phyloP scores from a whole-genome alignment of 2,113 vertebrate species.

The Emydocephalus ijimae region DNA sequence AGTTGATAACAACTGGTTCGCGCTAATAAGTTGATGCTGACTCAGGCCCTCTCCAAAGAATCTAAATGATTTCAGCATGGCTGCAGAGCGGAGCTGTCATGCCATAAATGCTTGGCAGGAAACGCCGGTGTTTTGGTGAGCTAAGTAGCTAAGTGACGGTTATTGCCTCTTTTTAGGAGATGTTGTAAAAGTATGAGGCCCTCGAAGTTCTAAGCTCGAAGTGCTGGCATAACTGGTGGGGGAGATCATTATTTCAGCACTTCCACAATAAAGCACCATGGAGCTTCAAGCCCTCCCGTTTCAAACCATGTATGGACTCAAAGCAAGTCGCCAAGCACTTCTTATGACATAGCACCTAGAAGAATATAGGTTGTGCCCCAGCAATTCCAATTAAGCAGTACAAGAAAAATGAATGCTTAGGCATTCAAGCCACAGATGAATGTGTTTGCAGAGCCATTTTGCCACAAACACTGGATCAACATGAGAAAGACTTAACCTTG shows the following conservation, averaged over 20 bases:
- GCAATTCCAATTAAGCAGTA: background rate
- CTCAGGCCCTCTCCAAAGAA: background rate
- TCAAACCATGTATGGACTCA: background rate
- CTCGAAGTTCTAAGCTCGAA: background rate
- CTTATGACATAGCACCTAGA: background rate
- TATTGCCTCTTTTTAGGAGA: background rate
- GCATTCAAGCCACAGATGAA: background rate
- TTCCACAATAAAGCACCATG: background rate
- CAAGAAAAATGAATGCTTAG: background rate
- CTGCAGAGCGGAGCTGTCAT: background rate
- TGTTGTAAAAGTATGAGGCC: background rate
- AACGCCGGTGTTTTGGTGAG: background rate
- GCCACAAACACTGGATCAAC: background rate
- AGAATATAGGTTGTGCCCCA: background rate
- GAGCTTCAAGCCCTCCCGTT: background rate
- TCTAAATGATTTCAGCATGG: background rate
- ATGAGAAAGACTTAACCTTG: background rate
- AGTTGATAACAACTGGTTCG: background rate
- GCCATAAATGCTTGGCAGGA: background rate
- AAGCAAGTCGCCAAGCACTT: background rate
- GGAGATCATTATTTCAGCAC: background rate
- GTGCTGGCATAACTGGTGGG: background rate
- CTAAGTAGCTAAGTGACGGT: background rate
- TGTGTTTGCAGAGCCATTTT: background rate
- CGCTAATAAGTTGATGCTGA: constrained; percentile 14